Percentiles rank a stretch among this genome's conserved stretches.
Conservation (phyloP, 1,140 invertebrate species). For the Armadillidium nasatum region DNA sequence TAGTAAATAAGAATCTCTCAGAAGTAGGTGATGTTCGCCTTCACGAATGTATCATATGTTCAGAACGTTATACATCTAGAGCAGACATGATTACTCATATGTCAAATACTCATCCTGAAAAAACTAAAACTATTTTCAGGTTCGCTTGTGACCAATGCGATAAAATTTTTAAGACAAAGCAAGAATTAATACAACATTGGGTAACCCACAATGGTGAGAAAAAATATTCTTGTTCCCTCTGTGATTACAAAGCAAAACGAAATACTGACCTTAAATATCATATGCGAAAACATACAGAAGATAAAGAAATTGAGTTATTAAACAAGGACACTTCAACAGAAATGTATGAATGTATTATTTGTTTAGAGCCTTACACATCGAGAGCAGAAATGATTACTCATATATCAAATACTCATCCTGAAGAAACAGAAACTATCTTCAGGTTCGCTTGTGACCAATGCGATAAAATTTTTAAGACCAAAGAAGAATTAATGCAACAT, state of each 20-base stretch:
- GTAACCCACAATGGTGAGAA: neutral
- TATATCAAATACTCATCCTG: neutral
- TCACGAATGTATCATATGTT: neutral
- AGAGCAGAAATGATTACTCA: neutral
- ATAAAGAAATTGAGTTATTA: neutral
- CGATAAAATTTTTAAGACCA: neutral
- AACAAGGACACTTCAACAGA: neutral
- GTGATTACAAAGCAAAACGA: neutral
- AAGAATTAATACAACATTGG: neutral
- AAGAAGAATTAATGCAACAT: neutral
- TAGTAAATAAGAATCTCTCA: neutral
- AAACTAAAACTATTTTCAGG: neutral
- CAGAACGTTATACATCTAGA: neutral
- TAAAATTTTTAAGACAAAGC: neutral
- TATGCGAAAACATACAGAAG: neutral
- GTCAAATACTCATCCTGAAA: neutral
- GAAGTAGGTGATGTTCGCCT: neutral
- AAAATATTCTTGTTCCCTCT: neutral
- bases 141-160: neutral
- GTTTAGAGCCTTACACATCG: neutral
- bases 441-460: neutral
- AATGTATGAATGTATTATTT: neutral
- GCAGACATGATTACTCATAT: neutral
- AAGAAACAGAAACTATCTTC: neutral
- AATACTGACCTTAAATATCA: neutral